Evolutionary conservation across 2,888 invertebrate genomes (phyloP).

Genomic region (Leptogaster cylindrica): DNA sequence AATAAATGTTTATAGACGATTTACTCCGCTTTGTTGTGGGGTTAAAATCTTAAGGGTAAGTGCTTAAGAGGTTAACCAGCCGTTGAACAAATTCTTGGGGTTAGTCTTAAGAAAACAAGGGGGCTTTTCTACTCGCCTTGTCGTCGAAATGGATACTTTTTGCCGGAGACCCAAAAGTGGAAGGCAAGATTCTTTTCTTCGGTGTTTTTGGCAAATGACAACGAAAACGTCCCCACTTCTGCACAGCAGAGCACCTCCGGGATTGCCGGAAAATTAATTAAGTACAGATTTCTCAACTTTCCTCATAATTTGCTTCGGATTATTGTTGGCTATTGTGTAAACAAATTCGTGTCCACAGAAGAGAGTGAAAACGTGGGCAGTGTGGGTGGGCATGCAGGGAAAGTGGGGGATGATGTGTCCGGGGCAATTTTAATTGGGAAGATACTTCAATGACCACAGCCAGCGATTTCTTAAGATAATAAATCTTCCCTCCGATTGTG

Average conservation of each 20-base stretch:
- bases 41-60: conserved; percentile 37
- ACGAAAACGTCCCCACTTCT: neutral
- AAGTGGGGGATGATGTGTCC: neutral
- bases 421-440: conserved; percentile 44
- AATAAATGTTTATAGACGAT: conserved; percentile 47
- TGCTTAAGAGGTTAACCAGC: conserved; percentile 46
- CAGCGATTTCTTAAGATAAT: conserved; percentile 47
- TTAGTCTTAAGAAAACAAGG: conserved; percentile 23
- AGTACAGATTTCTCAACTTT: conserved; percentile 2
- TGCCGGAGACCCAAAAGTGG: neutral
- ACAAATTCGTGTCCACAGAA: neutral
- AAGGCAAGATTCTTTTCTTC: neutral
- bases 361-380: neutral
- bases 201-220: neutral
- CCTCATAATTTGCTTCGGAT: conserved; percentile 7
- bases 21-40: conserved; percentile 44
- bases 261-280: conserved; percentile 1
- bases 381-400: neutral
- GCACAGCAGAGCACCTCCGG: neutral
- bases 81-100: conserved; percentile 43
- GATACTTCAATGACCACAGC: conserved; percentile 46
- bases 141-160: too few species aligned
- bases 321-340: neutral
- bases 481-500: conserved; percentile 40
- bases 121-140: neutral